phyloP scores from a whole-genome alignment of 2,888 invertebrate species.

The Drosophila koepferae region DNA sequence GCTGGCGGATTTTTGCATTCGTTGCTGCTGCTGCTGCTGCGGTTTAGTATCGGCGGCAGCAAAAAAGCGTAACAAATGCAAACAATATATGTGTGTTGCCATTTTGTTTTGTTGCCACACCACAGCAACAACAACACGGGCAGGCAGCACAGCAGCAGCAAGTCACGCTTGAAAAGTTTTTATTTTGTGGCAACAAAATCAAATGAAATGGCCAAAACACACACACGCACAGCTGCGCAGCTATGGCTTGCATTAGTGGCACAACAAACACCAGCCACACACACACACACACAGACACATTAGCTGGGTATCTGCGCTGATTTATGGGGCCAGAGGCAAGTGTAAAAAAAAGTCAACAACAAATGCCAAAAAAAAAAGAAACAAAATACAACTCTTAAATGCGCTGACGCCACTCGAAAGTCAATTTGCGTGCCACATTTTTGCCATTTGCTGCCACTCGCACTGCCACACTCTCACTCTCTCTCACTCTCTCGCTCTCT shows the following conservation, averaged over 20 bases:
- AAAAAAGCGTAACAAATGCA: constrained; percentile 68
- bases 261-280: constrained; percentile 15
- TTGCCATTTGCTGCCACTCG: constrained; percentile 12
- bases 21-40: constrained; percentile 45
- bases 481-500: background rate
- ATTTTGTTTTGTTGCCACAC: constrained; percentile 72
- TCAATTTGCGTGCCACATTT: constrained; percentile 77
- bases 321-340: constrained; percentile 62
- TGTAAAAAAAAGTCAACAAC: constrained; percentile 23
- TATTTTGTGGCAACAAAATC: constrained; percentile 75
- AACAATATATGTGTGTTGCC: constrained; percentile 63
- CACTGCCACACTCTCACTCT: background rate
- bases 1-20: constrained; percentile 32
- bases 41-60: constrained; percentile 61
- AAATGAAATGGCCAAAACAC: constrained; percentile 70
- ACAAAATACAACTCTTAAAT: constrained; percentile 48
- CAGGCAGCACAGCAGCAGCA: constrained; percentile 50
- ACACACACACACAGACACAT: constrained; percentile 27
- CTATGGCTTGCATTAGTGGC: constrained; percentile 63
- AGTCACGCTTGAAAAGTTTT: constrained; percentile 78
- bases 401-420: constrained; percentile 69
- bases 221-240: constrained; percentile 21
- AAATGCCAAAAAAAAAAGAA: constrained; percentile 6
- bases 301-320: constrained; percentile 67
- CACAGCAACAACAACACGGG: constrained; percentile 48